Percentiles rank a stretch among this genome's conserved stretches.
Evolutionary conservation across 2,888 invertebrate species (phyloP).

Genomic region (Pseudococcus longispinus): DNA sequence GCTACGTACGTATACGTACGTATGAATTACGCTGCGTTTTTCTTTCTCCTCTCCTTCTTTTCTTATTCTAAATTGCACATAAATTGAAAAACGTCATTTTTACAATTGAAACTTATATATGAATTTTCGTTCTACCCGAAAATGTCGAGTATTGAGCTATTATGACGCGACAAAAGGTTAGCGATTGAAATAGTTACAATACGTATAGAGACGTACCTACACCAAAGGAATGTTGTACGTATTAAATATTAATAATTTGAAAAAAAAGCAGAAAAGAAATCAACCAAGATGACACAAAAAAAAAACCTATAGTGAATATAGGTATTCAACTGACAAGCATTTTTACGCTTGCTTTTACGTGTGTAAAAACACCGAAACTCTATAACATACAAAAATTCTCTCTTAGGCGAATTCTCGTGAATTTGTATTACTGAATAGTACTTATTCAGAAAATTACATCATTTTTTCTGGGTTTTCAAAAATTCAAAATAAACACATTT

Average conservation of each 20-base stretch:
- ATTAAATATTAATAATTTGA: background rate
- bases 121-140: background rate
- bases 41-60: background rate
- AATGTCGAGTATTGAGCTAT: background rate
- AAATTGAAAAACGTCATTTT: slow-evolving; percentile 31
- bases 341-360: background rate
- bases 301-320: background rate
- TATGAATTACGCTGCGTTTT: background rate
- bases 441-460: too few relatives aligned
- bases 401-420: background rate
- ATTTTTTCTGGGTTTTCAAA: too few relatives aligned
- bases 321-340: background rate
- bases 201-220: background rate
- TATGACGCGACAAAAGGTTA: background rate
- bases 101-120: background rate
- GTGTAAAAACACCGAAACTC: background rate
- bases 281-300: background rate
- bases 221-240: background rate
- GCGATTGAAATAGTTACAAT: background rate
- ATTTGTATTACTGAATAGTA: too few relatives aligned
- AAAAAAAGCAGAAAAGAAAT: background rate
- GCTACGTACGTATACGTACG: too few relatives aligned
- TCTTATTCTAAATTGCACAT: background rate
- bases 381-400: background rate
- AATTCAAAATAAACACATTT: too few relatives aligned